Conservation (phyloP, 2,888 invertebrate species). For the Arenicola marina region DNA sequence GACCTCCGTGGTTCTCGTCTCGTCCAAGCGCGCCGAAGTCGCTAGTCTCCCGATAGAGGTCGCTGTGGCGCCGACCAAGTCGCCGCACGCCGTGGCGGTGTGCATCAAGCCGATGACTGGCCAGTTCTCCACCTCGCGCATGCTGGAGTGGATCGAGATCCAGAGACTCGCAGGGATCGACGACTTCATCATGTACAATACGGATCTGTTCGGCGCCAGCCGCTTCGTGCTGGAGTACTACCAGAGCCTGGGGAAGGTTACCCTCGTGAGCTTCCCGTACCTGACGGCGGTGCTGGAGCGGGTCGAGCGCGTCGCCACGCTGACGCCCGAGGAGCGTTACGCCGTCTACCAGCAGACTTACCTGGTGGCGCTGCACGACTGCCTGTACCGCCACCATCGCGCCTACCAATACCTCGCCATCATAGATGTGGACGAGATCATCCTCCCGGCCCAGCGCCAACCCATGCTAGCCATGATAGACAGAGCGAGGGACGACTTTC, state of each 20-base stretch:
- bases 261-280: constrained; percentile 17
- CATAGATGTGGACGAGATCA: constrained; percentile 8
- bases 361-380: constrained; percentile 26
- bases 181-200: constrained; percentile 19
- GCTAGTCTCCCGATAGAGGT: too few relatives aligned
- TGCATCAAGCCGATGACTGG: constrained; percentile 23
- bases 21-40: too few relatives aligned
- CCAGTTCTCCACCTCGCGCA: not conserved
- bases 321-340: constrained; percentile 15
- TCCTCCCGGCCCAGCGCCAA: not conserved
- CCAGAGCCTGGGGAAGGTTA: constrained; percentile 10
- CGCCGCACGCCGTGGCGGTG: constrained; percentile 7
- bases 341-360: constrained; percentile 28
- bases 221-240: constrained; percentile 24
- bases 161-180: constrained; percentile 10
- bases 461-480: not conserved
- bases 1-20: not conserved
- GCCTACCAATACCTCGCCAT: not conserved
- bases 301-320: constrained; percentile 4
- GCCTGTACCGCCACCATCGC: constrained; percentile 15
- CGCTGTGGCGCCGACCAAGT: too few relatives aligned
- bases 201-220: constrained; percentile 12
- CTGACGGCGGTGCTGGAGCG: constrained; percentile 13
- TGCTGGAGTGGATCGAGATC: constrained; percentile 26
- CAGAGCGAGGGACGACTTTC: not conserved